Evolutionary conservation across 2,797 vertebrate genomes (phyloP).

Genomic region (Varecia variegata): DNA sequence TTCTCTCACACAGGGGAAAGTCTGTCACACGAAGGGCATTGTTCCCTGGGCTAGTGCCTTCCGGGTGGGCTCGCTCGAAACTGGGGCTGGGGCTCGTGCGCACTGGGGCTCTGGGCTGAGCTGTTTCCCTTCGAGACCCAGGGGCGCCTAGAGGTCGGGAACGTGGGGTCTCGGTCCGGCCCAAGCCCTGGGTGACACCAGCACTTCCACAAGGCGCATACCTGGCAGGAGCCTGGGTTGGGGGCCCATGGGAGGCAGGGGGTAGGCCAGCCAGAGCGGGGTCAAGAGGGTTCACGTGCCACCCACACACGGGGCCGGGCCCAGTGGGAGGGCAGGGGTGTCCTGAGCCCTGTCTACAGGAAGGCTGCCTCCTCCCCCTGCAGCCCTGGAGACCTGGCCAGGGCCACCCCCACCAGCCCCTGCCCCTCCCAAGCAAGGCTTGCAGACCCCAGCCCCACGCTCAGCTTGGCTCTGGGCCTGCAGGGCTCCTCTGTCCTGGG

Average conservation of each 20-base stretch:
- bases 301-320: neutral
- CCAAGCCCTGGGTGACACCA: neutral
- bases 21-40: constrained; percentile 57
- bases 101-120: neutral
- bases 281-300: neutral
- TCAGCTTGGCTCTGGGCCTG: neutral
- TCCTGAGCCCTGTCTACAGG: no score
- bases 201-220: neutral
- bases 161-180: neutral
- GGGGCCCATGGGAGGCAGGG: no score
- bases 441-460: neutral
- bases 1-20: constrained; percentile 56
- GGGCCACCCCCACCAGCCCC: neutral
- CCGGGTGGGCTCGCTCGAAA: neutral
- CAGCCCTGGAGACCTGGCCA: neutral
- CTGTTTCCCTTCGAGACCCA: constrained; percentile 64
- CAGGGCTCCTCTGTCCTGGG: neutral
- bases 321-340: neutral
- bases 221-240: neutral
- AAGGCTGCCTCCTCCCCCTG: neutral
- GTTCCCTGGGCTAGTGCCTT: constrained; percentile 27
- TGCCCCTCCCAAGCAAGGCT: neutral
- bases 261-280: neutral
- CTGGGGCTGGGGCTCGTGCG: neutral
- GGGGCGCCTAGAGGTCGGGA: constrained; percentile 49